Evolutionary conservation across 1,140 invertebrate genomes (phyloP).

Genomic region (Brachionus asplanchnoidis): DNA sequence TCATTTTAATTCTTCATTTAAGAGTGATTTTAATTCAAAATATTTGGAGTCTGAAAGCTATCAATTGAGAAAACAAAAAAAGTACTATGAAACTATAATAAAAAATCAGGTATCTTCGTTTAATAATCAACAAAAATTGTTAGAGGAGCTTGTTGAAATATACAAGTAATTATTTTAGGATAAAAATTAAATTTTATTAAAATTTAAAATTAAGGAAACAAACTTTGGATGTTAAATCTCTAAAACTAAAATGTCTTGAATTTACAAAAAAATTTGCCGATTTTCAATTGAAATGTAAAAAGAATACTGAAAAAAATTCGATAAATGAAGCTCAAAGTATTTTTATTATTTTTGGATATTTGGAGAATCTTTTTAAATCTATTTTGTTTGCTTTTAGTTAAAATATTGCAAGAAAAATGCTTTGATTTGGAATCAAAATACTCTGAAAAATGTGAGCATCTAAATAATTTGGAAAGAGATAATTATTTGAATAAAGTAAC

Average conservation of each 20-base stretch:
- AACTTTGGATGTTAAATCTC: not conserved
- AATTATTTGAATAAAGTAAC: constrained; percentile 7
- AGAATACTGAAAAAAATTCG: not conserved
- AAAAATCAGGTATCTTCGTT: not conserved
- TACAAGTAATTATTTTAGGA: not conserved
- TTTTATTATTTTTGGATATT: not conserved
- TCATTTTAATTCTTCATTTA: not conserved
- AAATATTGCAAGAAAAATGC: constrained; percentile 26
- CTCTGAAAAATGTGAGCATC: constrained; percentile 39
- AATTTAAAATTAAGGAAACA: not conserved
- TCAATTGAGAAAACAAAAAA: constrained; percentile 15
- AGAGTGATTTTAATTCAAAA: not conserved
- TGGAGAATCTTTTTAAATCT: not conserved
- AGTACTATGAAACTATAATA: constrained; percentile 14
- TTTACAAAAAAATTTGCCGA: not conserved
- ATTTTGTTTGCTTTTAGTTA: not conserved
- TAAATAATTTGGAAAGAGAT: constrained; percentile 17
- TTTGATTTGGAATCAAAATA: constrained; percentile 33
- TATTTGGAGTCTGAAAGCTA: not conserved
- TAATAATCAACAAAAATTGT: not conserved
- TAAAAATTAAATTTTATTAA: not conserved
- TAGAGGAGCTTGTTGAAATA: not conserved
- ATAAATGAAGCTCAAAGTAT: not conserved
- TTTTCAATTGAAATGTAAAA: not conserved
- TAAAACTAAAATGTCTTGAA: not conserved